phyloP scores from a whole-genome alignment of 2,113 vertebrate genomes.

The Phalacrocorax pelagicus region DNA sequence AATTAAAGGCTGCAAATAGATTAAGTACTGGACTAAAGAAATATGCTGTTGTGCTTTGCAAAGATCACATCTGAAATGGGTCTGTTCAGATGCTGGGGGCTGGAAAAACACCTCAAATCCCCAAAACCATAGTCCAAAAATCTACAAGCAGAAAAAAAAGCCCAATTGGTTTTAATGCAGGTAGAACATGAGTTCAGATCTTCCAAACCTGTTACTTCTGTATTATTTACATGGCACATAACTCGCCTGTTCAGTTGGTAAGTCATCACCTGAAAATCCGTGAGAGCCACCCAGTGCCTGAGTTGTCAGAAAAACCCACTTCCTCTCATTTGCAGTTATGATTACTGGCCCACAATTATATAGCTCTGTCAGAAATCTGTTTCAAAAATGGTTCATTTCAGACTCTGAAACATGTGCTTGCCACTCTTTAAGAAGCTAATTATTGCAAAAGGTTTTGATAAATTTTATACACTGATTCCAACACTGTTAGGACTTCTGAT shows the following conservation, averaged over 20 bases:
- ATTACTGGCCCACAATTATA: not conserved
- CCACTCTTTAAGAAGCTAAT: not conserved
- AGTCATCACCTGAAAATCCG: not conserved
- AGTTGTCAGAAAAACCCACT: not conserved
- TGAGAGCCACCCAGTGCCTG: not conserved
- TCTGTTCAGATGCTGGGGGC: not conserved
- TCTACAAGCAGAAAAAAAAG: not conserved
- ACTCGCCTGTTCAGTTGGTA: not conserved
- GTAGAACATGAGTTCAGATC: not conserved
- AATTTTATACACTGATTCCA: not conserved
- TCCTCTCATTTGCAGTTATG: not conserved
- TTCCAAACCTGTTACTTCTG: not conserved
- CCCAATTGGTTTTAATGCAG: not conserved
- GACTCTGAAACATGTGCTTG: not conserved
- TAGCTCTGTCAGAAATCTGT: not conserved
- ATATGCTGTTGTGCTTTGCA: not conserved
- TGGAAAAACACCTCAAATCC: not conserved
- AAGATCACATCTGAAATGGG: not conserved
- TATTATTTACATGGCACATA: not conserved
- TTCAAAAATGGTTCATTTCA: not conserved
- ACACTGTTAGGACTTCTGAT: not conserved
- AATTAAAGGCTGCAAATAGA: constrained; percentile 46
- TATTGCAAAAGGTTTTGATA: not conserved
- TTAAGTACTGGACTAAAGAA: constrained; percentile 27
- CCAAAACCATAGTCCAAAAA: not conserved